Evolutionary conservation across 2,888 invertebrate genomes (phyloP), one percentile per base, ranked within the genome.

Genomic region (Antheraea assamensis): DNA sequence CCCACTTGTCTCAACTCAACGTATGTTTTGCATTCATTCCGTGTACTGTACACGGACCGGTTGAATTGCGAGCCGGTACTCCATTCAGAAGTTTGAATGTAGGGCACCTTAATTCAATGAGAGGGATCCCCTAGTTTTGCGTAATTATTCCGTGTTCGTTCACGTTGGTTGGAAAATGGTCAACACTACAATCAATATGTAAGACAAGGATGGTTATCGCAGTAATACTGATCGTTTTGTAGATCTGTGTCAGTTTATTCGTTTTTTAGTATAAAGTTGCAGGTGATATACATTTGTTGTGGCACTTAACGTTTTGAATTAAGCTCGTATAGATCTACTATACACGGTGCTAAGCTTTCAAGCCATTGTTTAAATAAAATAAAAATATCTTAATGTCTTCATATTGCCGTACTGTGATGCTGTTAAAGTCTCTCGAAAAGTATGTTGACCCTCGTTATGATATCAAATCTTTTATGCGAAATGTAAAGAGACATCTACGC

Each of bases 61-160:
- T 64, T 64, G 35, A 68, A 35, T 35, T 68, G 68, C 68, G 68
- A 68, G 35, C 68, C n/a, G 68, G 68, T 68, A 35, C 35, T 35
- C 68, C 68, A 68, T 68, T 68, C 68, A 35, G 15, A 68, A 68
- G 35, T 68, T 68, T 68, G 35, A 68, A 68, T 68, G 68, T 68
- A 21, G 68, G 68, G 13, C 68, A 21, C 68, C 68, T 66, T 68
- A 68, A 68, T 68, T 68, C 68, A 68, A 68, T 68, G 68, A 31
- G 35, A 66, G 64, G 19, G 27, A 66, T 68, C 68, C 35, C 68
- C n/a, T 27, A 8, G 61, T 27, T n/a, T 35, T 68, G 21, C 68
- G 21, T n/a, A n/a, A n/a, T 35, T 35, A 35, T 68, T 68, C 68
- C 8, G 68, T 68, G 68, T 35, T 68, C 5, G 68, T 68, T 3